A percentile compares a stretch with the other conserved stretches of the same genome.
Evolutionary conservation across 2,888 invertebrate species (phyloP).

Genomic region (Eristalis intricaria): DNA sequence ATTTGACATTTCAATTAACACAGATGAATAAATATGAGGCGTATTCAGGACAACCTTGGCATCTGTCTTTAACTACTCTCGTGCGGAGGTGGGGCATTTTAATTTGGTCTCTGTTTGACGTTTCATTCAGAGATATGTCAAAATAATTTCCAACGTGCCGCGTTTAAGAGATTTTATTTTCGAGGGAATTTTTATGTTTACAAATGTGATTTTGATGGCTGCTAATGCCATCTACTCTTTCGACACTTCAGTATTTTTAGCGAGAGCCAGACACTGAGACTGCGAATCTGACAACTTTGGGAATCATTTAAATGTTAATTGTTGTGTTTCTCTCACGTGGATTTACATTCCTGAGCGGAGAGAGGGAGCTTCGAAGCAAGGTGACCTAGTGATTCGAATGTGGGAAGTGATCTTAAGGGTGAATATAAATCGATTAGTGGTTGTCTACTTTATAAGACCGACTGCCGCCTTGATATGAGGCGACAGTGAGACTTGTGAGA

Average conservation of each 20-base stretch:
- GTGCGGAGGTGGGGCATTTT: neutral
- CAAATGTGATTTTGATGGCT: neutral
- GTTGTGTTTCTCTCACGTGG: neutral
- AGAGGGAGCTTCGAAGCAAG: no score
- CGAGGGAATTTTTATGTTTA: neutral
- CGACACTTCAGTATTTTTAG: neutral
- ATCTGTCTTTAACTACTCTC: neutral
- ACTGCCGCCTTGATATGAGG: no score
- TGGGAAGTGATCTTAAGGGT: no score
- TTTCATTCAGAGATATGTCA: neutral
- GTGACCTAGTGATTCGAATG: no score
- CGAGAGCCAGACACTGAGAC: neutral
- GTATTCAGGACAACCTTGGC: neutral
- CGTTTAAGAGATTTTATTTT: neutral
- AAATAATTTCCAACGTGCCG: neutral
- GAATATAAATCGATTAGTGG: no score
- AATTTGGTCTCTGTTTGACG: neutral
- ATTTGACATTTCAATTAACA: slow-evolving; percentile 27
- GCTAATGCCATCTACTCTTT: neutral
- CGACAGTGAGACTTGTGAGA: no score
- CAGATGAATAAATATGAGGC: slow-evolving; percentile 19
- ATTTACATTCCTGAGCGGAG: neutral
- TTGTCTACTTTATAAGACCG: no score
- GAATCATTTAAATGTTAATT: neutral
- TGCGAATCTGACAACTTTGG: neutral